Conservation (phyloP, 1,140 invertebrate genomes). For the Drosophila sturtevanti region DNA sequence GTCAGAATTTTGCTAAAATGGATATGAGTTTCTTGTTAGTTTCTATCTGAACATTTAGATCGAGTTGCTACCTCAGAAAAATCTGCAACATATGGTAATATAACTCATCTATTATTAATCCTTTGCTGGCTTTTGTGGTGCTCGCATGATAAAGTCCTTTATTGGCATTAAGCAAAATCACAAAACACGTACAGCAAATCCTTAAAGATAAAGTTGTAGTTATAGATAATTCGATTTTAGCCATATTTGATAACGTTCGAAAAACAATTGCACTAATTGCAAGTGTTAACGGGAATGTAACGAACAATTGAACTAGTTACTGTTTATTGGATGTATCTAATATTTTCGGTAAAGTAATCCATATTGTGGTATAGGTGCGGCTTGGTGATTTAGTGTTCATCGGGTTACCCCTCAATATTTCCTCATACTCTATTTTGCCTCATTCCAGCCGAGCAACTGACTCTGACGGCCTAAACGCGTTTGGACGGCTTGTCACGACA, state of each 20-base stretch:
- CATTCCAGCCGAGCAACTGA: constrained; percentile 49
- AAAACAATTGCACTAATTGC: constrained; percentile 53
- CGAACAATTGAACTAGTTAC: constrained; percentile 52
- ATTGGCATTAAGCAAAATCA: constrained; percentile 61
- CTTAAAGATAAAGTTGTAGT: constrained; percentile 36
- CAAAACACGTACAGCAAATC: constrained; percentile 33
- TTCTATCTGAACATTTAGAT: no score
- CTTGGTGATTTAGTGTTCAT: constrained; percentile 12
- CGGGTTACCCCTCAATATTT: background rate
- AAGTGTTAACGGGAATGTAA: constrained; percentile 53
- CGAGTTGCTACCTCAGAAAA: no score
- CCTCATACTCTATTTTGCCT: constrained; percentile 9
- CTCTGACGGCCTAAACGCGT: constrained; percentile 67
- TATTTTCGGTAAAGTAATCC: constrained; percentile 26
- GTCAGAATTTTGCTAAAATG: no score
- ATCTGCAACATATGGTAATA: no score
- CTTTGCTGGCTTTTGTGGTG: background rate
- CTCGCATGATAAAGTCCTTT: constrained; percentile 72
- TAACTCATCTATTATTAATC: background rate
- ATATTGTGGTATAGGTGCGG: constrained; percentile 13
- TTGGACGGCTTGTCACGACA: constrained; percentile 30
- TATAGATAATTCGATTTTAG: constrained; percentile 40
- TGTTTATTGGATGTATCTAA: background rate
- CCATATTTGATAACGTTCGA: constrained; percentile 68
- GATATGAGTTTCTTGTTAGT: no score